A percentile compares a stretch with the other conserved stretches of the same genome.
Evolutionary conservation across 2,888 invertebrate genomes (phyloP).

Genomic region (Eupithecia abbreviata): DNA sequence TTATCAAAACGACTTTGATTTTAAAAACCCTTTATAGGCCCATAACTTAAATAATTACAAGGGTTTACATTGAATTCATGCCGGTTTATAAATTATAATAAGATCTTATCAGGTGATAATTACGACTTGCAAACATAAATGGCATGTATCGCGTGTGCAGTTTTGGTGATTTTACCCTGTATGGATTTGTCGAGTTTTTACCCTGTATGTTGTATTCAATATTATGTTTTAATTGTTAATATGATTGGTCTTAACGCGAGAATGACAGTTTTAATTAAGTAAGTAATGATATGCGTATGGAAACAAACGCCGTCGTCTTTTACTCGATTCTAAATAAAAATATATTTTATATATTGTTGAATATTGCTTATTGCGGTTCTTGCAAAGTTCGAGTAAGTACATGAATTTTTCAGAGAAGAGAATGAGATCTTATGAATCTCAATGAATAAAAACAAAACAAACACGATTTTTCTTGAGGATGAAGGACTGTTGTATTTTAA

Average conservation of each 20-base stretch:
- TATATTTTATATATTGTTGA: too few species aligned
- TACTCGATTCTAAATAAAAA: too few species aligned
- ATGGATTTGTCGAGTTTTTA: background rate
- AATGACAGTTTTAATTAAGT: background rate
- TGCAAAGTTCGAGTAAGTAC: too few species aligned
- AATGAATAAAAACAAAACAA: too few species aligned
- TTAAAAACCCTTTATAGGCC: background rate
- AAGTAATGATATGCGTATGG: too few species aligned
- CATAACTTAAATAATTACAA: slow-evolving; percentile 16
- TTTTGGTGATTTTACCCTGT: slow-evolving; percentile 13
- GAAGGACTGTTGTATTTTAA: too few species aligned
- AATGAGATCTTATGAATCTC: too few species aligned
- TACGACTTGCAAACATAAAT: slow-evolving; percentile 16
- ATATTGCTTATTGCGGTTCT: too few species aligned
- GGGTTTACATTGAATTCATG: slow-evolving; percentile 5
- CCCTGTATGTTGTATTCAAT: background rate
- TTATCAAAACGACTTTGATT: background rate
- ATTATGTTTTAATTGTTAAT: background rate
- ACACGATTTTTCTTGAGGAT: too few species aligned
- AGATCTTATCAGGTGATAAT: slow-evolving; percentile 29
- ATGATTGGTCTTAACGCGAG: background rate
- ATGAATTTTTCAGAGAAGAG: too few species aligned
- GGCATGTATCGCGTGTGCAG: slow-evolving; percentile 21
- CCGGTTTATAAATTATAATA: slow-evolving; percentile 4
- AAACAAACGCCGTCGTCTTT: too few species aligned